Percentiles rank a stretch among this genome's conserved stretches.
Conservation (phyloP, 2,888 invertebrate species). For the Hyles lineata region DNA sequence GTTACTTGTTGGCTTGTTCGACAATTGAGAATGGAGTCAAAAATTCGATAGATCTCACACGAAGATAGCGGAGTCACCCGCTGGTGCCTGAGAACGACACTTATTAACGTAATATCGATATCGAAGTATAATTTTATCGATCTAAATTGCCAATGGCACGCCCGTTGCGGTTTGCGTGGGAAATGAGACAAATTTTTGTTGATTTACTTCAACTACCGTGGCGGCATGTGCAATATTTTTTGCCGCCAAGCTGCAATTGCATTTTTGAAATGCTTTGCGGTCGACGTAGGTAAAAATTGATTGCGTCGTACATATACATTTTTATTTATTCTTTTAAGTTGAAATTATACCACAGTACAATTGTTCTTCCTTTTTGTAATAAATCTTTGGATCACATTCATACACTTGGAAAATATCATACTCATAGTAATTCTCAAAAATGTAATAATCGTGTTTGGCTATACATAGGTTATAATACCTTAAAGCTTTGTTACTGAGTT, state of each 20-base stretch:
- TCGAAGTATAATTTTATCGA: slow-evolving; percentile 62
- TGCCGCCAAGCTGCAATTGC: slow-evolving; percentile 44
- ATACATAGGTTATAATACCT: too few relatives aligned
- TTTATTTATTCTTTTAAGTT: neutral
- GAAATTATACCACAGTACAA: neutral
- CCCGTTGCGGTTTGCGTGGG: slow-evolving; percentile 72
- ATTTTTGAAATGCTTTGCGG: slow-evolving; percentile 29
- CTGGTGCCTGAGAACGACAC: slow-evolving; percentile 76
- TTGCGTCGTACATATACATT: neutral
- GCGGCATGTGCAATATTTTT: slow-evolving; percentile 49
- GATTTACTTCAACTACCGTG: slow-evolving; percentile 47
- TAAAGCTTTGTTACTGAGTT: too few relatives aligned
- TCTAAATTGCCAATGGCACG: slow-evolving; percentile 62
- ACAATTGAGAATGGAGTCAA: slow-evolving; percentile 56
- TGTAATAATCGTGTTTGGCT: too few relatives aligned
- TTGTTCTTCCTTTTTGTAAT: neutral
- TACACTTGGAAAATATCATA: too few relatives aligned
- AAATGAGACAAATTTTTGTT: slow-evolving; percentile 54
- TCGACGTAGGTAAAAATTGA: neutral
- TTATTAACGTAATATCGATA: slow-evolving; percentile 70
- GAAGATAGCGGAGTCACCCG: slow-evolving; percentile 73
- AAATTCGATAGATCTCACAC: slow-evolving; percentile 77
- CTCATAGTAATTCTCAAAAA: too few relatives aligned
- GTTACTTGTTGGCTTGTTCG: neutral
- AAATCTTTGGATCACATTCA: neutral